phyloP scores from a whole-genome alignment of 2,888 invertebrate species.

The Pogonocherus hispidulus region DNA sequence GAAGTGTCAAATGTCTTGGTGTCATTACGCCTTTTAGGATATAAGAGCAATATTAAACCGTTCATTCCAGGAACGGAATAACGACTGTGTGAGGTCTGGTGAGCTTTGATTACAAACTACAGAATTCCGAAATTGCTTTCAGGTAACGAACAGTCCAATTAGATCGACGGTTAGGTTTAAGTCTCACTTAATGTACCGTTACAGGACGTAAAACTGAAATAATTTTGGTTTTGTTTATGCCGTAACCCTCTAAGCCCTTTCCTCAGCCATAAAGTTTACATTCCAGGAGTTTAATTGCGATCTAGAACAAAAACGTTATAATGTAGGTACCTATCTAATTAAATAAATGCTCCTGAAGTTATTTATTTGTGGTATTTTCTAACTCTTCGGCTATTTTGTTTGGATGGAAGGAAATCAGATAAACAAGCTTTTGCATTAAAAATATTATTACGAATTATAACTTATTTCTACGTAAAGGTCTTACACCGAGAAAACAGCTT shows the following conservation, averaged over 20 bases:
- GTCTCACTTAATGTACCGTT: neutral
- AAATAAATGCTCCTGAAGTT: no score
- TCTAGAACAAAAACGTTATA: no score
- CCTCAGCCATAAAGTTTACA: neutral
- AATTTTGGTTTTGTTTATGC: neutral
- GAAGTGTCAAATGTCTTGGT: slow-evolving; percentile 27
- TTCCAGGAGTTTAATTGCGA: neutral
- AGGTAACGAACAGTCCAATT: slow-evolving; percentile 6
- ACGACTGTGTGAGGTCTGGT: slow-evolving; percentile 34
- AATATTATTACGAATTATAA: no score
- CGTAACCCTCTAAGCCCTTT: neutral
- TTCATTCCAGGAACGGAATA: slow-evolving; percentile 30
- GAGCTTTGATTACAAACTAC: slow-evolving; percentile 30
- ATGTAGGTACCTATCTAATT: no score
- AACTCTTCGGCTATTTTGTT: no score
- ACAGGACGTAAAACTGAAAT: slow-evolving; percentile 3
- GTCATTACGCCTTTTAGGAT: slow-evolving; percentile 30
- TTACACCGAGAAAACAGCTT: no score
- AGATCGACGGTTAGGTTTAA: slow-evolving; percentile 9
- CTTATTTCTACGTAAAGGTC: no score
- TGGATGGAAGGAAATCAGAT: no score
- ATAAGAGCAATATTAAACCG: slow-evolving; percentile 25
- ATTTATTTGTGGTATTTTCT: no score
- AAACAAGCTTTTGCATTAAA: no score
- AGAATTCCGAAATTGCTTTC: slow-evolving; percentile 3